These are phyloP conservation scores for Stigmatopora nigra DNA, from an alignment of 2,113 vertebrate species.

Conservation along the genomic window DNA sequence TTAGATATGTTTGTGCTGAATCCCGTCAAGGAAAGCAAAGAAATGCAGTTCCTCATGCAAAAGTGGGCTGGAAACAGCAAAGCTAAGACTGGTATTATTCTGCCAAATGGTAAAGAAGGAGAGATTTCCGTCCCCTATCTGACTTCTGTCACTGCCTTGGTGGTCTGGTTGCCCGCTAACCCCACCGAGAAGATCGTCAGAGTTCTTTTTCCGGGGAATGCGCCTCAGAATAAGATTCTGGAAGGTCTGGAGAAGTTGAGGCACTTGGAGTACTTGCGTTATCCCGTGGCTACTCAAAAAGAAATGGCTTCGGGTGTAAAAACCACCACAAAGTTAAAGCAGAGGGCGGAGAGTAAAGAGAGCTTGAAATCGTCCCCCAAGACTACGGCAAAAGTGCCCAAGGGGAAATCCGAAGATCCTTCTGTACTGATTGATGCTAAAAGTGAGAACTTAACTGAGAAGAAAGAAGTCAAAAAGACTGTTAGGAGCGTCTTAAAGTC, in stretches of 20 bases:
- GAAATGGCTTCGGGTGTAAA: conserved; percentile 77
- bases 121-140: conserved; percentile 98
- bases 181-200: conserved; percentile 91
- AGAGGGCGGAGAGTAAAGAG: conserved; percentile 93
- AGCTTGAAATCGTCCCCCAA: conserved; percentile 89
- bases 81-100: conserved; percentile 92
- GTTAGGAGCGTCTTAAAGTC: conserved; percentile 71
- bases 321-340: conserved; percentile 85
- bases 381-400: conserved; percentile 73
- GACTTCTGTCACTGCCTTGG: conserved; percentile 91
- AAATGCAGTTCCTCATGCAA: conserved; percentile 99
- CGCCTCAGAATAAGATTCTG: conserved; percentile 95
- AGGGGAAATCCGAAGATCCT: conserved; percentile 76
- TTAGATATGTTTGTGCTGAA: conserved; percentile 96
- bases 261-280: conserved; percentile 91
- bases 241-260: conserved; percentile 95
- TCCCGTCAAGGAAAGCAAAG: conserved; percentile 95
- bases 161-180: conserved; percentile 93
- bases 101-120: conserved; percentile 89
- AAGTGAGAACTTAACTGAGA: conserved; percentile 80
- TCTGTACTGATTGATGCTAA: conserved; percentile 73
- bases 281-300: conserved; percentile 91
- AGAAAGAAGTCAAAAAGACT: conserved; percentile 76
- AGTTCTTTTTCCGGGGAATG: conserved; percentile 96
- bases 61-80: conserved; percentile 98